Conservation (phyloP, 1,140 invertebrate species). For the Drosophila oshimai region DNA sequence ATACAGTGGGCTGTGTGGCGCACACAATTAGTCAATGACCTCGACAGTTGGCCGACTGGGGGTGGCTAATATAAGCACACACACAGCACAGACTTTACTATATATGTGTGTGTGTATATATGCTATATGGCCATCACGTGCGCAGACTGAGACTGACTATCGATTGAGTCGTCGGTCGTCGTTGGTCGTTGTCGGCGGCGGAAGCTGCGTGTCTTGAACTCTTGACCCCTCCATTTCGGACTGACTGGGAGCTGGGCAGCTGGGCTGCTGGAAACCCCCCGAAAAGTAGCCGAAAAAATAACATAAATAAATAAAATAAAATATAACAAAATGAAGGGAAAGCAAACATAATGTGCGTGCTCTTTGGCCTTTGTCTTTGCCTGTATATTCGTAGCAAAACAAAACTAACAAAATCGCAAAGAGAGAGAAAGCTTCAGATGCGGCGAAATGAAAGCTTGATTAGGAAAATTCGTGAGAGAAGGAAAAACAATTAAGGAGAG, state of each 20-base stretch:
- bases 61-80: slow-evolving; percentile 28
- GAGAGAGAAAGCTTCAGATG: slow-evolving; percentile 24
- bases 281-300: slow-evolving; percentile 37
- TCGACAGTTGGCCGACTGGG: slow-evolving; percentile 47
- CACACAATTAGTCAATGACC: slow-evolving; percentile 79
- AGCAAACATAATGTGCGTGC: slow-evolving; percentile 29
- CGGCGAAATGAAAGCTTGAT: slow-evolving; percentile 46
- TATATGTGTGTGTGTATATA: neutral
- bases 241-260: neutral
- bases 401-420: slow-evolving; percentile 41
- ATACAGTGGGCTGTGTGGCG: slow-evolving; percentile 48
- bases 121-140: slow-evolving; percentile 61
- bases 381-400: slow-evolving; percentile 73
- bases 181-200: slow-evolving; percentile 44
- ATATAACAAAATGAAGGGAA: slow-evolving; percentile 18
- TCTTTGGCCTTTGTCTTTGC: slow-evolving; percentile 32
- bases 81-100: neutral
- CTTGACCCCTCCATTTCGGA: slow-evolving; percentile 56
- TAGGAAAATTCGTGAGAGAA: slow-evolving; percentile 1
- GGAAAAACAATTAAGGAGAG: slow-evolving; percentile 3
- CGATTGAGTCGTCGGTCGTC: slow-evolving; percentile 67
- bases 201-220: slow-evolving; percentile 78
- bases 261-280: neutral
- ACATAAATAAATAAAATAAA: slow-evolving; percentile 54
- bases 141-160: slow-evolving; percentile 76